Evolutionary conservation across 2,888 invertebrate genomes (phyloP), one percentile per base, ranked within the genome.

Genomic region (Carabus problematicus): DNA sequence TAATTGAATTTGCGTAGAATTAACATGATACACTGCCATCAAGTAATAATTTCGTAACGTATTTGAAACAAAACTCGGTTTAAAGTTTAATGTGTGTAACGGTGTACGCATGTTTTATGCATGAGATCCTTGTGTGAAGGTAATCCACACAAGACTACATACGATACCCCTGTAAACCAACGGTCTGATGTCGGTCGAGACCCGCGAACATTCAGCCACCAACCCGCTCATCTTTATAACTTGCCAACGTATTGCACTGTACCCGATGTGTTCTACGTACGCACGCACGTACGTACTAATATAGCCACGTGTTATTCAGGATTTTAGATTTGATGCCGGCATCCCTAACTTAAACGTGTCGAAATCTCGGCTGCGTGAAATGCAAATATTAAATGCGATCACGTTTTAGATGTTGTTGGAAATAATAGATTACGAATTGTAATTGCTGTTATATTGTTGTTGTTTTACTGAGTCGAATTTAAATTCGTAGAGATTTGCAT

Each of bases 41-140:
- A 29, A 29, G 29, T 29, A 29, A 29, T 29, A 29, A 29, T 29
- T 29, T 29, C 29, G 29, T 2, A 29, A 29, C 29, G 29, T 29
- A 29, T 29, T 29, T 29, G 29, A 29, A 29, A 29, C 29, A 29
- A 29, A 29, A 29, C 29, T 29, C 29, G 29, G 29, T 29, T 29
- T 29, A 29, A 29, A 29, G 29, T 29, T 29, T 29, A 29, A 29
- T 29, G 29, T 29, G 29, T 29, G 29, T 29, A 29, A 29, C 3
- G 29, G 29, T 49, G 63, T 40, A 42, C 19, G 11, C 29, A 64
- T 64, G 56, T 64, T 64, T 64, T 64, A 64, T 64, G 56, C 64
- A 64, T 64, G 64, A 64, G 56, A 56, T 29, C 64, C 56, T 64
- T 45, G 12, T 52, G 52, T 12, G 52, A 12, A 2, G 45, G 19